Conservation (phyloP, 2,888 invertebrate species). For the Drosophila hamatofila region DNA sequence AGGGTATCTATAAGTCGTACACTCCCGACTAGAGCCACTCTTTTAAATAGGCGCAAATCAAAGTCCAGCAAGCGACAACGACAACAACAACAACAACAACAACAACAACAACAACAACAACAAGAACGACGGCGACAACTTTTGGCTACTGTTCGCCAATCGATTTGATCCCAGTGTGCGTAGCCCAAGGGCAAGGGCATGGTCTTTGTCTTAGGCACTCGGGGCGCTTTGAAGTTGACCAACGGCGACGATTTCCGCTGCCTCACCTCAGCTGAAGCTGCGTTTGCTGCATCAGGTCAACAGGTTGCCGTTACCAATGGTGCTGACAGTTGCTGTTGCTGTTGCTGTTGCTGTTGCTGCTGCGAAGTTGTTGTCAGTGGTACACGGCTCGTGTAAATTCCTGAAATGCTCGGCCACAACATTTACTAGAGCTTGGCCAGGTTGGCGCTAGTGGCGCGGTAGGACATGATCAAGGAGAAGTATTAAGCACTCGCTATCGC, state of each 20-base stretch:
- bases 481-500: conserved; percentile 47
- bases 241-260: conserved; percentile 32
- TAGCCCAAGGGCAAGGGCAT: conserved; percentile 50
- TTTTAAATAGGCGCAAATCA: conserved; percentile 64
- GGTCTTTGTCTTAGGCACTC: conserved; percentile 35
- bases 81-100: background rate
- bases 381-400: conserved; percentile 82
- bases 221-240: conserved; percentile 70
- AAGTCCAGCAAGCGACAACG: conserved; percentile 48
- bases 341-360: conserved; percentile 31
- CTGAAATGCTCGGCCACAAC: conserved; percentile 70
- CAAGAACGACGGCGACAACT: conserved; percentile 26
- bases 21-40: background rate
- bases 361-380: conserved; percentile 56
- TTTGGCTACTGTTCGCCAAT: conserved; percentile 73
- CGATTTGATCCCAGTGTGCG: conserved; percentile 64
- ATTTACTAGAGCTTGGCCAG: conserved; percentile 28
- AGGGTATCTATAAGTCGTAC: background rate
- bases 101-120: conserved; percentile 21
- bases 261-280: conserved; percentile 4
- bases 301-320: conserved; percentile 67
- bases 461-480: conserved; percentile 62
- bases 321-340: conserved; percentile 51
- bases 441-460: conserved; percentile 40
- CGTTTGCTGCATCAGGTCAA: conserved; percentile 62